Percentiles rank a stretch among this genome's conserved stretches.
phyloP scores from a whole-genome alignment of 2,113 vertebrate species.

The Sardina pilchardus region DNA sequence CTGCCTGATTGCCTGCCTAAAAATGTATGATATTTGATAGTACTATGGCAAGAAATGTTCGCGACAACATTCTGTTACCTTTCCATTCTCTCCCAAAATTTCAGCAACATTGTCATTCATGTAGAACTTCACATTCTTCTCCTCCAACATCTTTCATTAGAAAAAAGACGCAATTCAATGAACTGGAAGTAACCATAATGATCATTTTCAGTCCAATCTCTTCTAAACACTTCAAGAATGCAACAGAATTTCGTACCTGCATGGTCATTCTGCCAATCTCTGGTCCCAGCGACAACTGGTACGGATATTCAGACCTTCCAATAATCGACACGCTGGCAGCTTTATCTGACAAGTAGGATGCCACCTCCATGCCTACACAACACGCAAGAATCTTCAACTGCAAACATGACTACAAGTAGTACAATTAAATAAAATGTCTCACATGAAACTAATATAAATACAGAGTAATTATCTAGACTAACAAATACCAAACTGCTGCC shows the following conservation, averaged over 20 bases:
- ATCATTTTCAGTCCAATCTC: background rate
- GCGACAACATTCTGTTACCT: slow-evolving; percentile 61
- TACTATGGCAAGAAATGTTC: background rate
- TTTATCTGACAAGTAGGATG: slow-evolving; percentile 78
- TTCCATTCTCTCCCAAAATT: slow-evolving; percentile 75
- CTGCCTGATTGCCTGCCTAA: background rate
- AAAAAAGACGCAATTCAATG: background rate
- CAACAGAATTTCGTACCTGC: slow-evolving; percentile 66
- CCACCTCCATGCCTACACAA: slow-evolving; percentile 83
- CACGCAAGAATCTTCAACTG: background rate
- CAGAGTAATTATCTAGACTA: background rate
- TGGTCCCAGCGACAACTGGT: slow-evolving; percentile 69
- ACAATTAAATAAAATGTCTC: background rate
- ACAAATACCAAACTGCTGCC: background rate
- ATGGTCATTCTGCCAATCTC: slow-evolving; percentile 77
- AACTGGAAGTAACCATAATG: background rate
- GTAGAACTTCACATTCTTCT: slow-evolving; percentile 78
- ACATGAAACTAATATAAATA: background rate
- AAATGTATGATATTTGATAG: background rate
- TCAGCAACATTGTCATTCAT: slow-evolving; percentile 74
- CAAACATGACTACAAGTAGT: background rate
- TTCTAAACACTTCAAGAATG: background rate
- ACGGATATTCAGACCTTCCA: slow-evolving; percentile 72
- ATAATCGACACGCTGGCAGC: slow-evolving; percentile 74
- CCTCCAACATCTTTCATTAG: slow-evolving; percentile 77